Base-by-base conservation (phyloP, 2,113 vertebrate species). In the Butastur rufipennis region DNA sequence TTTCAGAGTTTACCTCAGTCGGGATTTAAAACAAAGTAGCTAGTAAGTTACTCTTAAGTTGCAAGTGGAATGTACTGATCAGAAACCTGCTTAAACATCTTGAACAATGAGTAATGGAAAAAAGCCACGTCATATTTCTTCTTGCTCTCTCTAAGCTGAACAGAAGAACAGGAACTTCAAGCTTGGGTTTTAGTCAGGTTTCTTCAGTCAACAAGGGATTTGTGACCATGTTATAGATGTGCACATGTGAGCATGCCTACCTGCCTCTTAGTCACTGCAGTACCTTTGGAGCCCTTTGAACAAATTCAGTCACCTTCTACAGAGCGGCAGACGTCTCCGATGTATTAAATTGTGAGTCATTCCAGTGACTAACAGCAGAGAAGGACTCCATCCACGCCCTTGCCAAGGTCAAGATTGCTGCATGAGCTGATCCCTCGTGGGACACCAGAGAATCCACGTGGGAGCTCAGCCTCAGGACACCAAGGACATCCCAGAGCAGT, bases 341-440 rank as follows among this genome's bases (percentile, higher is more conserved):
- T 26, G 14, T 10, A 17, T 16, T 58, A 67, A 75, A 47, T 13
- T 1, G 7, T 45, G 61, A 90, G 31, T 38, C 10, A 66, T 47
- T 84, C 48, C 34, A 31, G n/a, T 19, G 61, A 23, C 16, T 63
- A 62, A 13, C 23, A 47, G 61, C 40, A 66, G 21, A 79, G 50
- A 45, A 61, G 16, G 16, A 34, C 66, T 21, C 23, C 4, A 38
- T 18, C 38, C 31, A 43, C 0, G 0, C 6, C 42, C 32, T 83
- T 23, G 29, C 36, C 45, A 38, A 61, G 45, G 36, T 48, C 68
- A 56, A 31, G 47, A 50, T 0, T 32, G 55, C 29, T 43, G 59
- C 27, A 43, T 11, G 59, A 72, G 26, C 67, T 89, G 22, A 72
- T 38, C 26, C 22, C n/a, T 78, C 36, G 47, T 8, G 18, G 59